phyloP scores from a whole-genome alignment of 2,888 invertebrate genomes.

The Scaptomyza polygonia region DNA sequence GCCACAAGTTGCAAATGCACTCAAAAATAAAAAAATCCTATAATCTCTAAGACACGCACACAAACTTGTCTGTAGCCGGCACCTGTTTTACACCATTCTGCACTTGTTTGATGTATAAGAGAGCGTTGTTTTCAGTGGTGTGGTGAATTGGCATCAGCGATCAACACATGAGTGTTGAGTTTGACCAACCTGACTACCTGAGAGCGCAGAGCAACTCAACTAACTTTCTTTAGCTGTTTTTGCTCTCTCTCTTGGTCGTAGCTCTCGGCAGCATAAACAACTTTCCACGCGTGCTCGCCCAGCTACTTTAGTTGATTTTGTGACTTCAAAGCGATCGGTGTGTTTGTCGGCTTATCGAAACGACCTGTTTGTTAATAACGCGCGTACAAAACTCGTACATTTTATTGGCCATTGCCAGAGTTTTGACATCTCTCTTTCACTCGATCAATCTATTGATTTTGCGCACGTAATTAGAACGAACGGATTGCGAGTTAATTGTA shows the following conservation, averaged over 20 bases:
- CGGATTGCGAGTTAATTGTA: conserved; percentile 76
- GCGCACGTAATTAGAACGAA: conserved; percentile 82
- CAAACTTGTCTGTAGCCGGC: conserved; percentile 30
- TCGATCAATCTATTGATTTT: conserved; percentile 47
- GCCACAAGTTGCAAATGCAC: conserved; percentile 44
- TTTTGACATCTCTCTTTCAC: conserved; percentile 22
- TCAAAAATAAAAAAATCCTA: conserved; percentile 25
- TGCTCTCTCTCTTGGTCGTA: not conserved
- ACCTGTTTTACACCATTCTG: conserved; percentile 55
- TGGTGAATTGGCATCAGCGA: conserved; percentile 42
- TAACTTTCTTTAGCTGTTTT: conserved; percentile 12
- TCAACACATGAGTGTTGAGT: conserved; percentile 56
- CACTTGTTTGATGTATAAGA: conserved; percentile 48
- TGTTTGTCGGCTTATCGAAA: not conserved
- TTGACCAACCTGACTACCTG: conserved; percentile 64
- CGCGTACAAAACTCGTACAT: conserved; percentile 21
- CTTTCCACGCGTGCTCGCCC: conserved; percentile 56
- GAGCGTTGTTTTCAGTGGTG: conserved; percentile 4
- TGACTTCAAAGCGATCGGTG: conserved; percentile 59
- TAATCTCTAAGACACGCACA: conserved; percentile 37
- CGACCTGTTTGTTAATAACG: not conserved
- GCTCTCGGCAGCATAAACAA: conserved; percentile 19
- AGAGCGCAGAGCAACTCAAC: conserved; percentile 16
- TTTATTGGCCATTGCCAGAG: conserved; percentile 23
- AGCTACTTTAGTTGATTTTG: conserved; percentile 56